Evolutionary conservation across 2,113 vertebrate genomes (phyloP).

Genomic region (Columba janthina): DNA sequence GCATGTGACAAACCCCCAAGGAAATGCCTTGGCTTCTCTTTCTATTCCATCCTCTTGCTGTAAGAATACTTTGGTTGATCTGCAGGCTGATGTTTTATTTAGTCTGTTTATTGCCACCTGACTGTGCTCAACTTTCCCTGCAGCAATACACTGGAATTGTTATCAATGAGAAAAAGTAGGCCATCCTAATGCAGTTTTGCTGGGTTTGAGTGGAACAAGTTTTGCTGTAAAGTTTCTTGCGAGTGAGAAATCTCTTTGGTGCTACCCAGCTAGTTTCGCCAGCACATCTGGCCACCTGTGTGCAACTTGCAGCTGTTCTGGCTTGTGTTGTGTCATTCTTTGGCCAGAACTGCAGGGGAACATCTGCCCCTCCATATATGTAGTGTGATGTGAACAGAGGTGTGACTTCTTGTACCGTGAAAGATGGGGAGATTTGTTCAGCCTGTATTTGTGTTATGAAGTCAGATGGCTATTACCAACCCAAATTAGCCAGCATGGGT

Average conservation of each 20-base stretch:
- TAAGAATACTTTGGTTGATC: neutral
- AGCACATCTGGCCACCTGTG: neutral
- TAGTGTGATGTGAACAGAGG: neutral
- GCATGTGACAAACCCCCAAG: neutral
- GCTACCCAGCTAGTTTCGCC: neutral
- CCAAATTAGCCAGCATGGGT: neutral
- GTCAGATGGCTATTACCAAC: neutral
- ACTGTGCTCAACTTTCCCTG: neutral
- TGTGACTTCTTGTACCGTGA: neutral
- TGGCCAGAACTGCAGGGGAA: neutral
- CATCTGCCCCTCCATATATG: accelerated
- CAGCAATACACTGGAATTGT: neutral
- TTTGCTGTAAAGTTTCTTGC: neutral
- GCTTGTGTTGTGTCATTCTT: neutral
- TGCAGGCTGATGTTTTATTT: neutral
- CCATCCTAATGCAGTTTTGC: neutral
- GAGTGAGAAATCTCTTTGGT: neutral
- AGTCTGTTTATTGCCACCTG: neutral
- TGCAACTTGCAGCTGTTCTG: neutral
- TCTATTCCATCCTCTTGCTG: neutral
- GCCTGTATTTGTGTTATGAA: accelerated
- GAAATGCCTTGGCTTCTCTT: neutral
- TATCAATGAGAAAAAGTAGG: neutral
- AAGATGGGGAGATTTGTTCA: neutral
- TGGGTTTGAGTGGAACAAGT: neutral